phyloP scores from a whole-genome alignment of 2,113 vertebrate species.

The Fulica atra region DNA sequence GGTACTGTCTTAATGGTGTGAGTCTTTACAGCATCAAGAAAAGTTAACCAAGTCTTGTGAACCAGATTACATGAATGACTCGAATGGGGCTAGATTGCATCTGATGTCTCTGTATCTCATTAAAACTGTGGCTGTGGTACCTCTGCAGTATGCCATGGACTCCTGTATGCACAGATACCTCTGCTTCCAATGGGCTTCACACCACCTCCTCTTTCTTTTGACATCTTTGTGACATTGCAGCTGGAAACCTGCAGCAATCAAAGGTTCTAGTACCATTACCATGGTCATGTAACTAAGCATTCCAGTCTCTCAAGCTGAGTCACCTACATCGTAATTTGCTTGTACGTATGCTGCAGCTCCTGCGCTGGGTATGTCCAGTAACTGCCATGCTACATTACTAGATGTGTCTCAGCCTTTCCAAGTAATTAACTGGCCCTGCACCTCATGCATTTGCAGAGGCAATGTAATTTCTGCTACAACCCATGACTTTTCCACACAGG shows the following conservation, averaged over 20 bases:
- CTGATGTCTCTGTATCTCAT: neutral
- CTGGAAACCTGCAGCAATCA: neutral
- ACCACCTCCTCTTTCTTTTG: neutral
- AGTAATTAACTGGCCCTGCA: neutral
- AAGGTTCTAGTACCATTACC: neutral
- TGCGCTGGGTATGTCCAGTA: neutral
- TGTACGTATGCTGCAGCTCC: rapidly evolving
- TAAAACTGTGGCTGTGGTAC: neutral
- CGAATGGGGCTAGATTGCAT: rapidly evolving
- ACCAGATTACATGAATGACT: neutral
- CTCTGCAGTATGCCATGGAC: neutral
- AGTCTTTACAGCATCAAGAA: neutral
- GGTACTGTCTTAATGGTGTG: neutral
- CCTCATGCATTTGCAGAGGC: neutral
- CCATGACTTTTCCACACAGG: neutral
- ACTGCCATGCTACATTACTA: neutral
- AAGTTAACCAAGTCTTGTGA: neutral
- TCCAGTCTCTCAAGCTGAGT: neutral
- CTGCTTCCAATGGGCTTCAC: neutral
- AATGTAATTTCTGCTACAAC: neutral
- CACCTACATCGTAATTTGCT: neutral
- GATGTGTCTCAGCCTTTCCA: neutral
- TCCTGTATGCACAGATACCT: neutral
- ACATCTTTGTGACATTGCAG: neutral
- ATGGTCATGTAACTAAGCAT: neutral